Conservation (phyloP, 2,888 invertebrate species). For the Acheta domesticus region DNA sequence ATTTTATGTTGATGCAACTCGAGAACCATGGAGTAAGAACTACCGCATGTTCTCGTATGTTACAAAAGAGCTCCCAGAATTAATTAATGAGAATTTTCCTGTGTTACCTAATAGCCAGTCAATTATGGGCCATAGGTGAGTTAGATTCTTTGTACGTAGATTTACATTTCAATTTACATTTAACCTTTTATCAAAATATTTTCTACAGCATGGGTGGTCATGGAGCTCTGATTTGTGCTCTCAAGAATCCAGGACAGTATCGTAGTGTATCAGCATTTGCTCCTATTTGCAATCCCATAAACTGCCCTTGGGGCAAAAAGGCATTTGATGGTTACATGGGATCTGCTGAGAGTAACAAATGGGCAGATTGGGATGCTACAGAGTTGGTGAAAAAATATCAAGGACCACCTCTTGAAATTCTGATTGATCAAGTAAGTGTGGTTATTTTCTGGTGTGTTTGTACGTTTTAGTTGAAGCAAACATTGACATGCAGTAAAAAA, state of each 20-base stretch:
- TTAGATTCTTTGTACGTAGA: background rate
- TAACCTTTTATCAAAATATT: background rate
- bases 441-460: background rate
- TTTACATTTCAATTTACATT: background rate
- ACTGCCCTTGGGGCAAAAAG: constrained; percentile 84
- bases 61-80: constrained; percentile 75
- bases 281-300: constrained; percentile 85
- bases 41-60: constrained; percentile 95
- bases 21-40: constrained; percentile 87
- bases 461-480: constrained; percentile 18
- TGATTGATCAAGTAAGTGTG: constrained; percentile 78
- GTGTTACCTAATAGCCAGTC: constrained; percentile 59
- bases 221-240: constrained; percentile 84
- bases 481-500: background rate
- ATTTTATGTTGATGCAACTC: constrained; percentile 89
- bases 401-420: constrained; percentile 76
- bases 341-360: constrained; percentile 54
- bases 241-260: constrained; percentile 87
- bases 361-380: constrained; percentile 87
- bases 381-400: constrained; percentile 75
- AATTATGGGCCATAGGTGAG: constrained; percentile 76
- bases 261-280: constrained; percentile 90
- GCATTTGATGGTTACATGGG: constrained; percentile 80
- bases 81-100: constrained; percentile 74
- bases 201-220: constrained; percentile 93